Base-by-base conservation (phyloP, 2,113 vertebrate species). In the Etia nguti region DNA sequence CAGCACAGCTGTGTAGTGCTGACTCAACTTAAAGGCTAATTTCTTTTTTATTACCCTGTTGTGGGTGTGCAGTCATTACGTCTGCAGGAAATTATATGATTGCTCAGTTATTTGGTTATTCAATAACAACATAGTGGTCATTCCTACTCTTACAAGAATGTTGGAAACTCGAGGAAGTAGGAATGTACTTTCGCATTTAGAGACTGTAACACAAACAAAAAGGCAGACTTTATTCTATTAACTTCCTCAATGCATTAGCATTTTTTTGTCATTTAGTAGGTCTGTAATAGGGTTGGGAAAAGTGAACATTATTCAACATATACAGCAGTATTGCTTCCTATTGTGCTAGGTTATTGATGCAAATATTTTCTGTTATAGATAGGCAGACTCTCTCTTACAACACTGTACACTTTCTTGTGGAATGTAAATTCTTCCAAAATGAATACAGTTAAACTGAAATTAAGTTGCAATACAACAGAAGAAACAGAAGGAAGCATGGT, bases 1-100 rank as follows among this genome's bases (percentile, higher is more conserved):
- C 84, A 55, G 31, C 52, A 34, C 16, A 68, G 11, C 6, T 77
- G 52, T 59, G 85, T 60, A 54, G 55, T 36, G 68, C 75, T 86
- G 79, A 88, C 54, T 86, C 59, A 89, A 90, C 54, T 83, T 80
- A 87, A 10, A 79, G 81, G 10, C 38, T 86, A 59, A 82, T 91
- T 84, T 36, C 16, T 85, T 77, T 8, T 26, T 86, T 13, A 88
- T 85, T 54, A 60, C 43, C 65, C 77, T 62, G 52, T 26, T 79
- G 81, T 62, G 62, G 29, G 60, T 80, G 68, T 31, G 54, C 60
- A 59, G 31, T 75, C 46, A 88, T 80, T 73, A 62, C 55, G 55
- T 50, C 59, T 24, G 20, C 57, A 60, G 41, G 11, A 75, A 18
- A 24, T 24, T 48, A 11, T 85, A 24, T 60, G 34, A 79, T 36